Evolutionary conservation across 1,140 invertebrate species (phyloP).

Genomic region (Papilio aristodemus): DNA sequence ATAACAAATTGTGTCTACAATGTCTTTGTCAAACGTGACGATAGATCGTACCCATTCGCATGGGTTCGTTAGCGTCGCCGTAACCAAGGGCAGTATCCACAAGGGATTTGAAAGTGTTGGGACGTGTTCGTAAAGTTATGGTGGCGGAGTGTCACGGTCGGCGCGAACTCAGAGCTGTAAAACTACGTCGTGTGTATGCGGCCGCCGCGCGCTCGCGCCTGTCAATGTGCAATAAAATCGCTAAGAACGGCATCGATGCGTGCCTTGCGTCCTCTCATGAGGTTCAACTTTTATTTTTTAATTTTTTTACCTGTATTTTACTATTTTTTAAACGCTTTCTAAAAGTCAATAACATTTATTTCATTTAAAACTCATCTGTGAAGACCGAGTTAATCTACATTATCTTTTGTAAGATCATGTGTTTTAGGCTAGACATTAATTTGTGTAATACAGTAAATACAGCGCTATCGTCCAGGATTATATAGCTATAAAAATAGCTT

Average conservation of each 20-base stretch:
- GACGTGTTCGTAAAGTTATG: constrained; percentile 29
- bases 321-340: not conserved
- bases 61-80: not conserved
- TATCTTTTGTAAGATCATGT: too few species aligned
- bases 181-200: constrained; percentile 68
- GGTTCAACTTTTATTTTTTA: constrained; percentile 3
- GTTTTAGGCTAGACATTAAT: too few species aligned
- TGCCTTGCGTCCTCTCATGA: constrained; percentile 1
- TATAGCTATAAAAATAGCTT: too few species aligned
- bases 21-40: constrained; percentile 5
- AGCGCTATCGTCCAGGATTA: too few species aligned
- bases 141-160: constrained; percentile 20
- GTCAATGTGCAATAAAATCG: constrained; percentile 66
- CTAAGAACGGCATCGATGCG: constrained; percentile 35
- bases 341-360: too few species aligned
- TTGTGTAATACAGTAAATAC: too few species aligned
- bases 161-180: not conserved
- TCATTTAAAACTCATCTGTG: too few species aligned
- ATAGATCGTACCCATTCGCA: not conserved
- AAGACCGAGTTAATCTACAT: too few species aligned
- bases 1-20: constrained; percentile 11
- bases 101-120: constrained; percentile 21
- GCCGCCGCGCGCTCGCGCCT: constrained; percentile 40
- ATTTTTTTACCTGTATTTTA: not conserved
- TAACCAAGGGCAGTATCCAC: constrained; percentile 21